Base-by-base conservation (phyloP, 2,797 vertebrate genomes). In the Poliocrania exsul region DNA sequence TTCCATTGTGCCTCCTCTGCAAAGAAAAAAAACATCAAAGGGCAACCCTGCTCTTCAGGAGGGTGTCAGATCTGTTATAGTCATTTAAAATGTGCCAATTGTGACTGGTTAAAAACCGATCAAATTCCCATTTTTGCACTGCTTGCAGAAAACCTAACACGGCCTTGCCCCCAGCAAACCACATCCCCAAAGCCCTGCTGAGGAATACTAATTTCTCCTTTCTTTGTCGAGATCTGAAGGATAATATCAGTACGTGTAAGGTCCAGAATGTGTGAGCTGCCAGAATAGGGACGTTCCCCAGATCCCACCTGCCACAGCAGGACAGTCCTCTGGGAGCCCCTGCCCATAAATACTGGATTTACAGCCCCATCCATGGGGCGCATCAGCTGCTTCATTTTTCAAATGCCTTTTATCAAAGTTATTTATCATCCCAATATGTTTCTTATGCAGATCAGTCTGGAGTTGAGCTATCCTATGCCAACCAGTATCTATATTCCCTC, bases 371-470 rank as follows among this genome's bases (percentile, higher is more conserved):
- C 67, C 65, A 37, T 0, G 0, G 86, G 33, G 35, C 4, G 0
- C 44, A 82, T 87, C 84, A 87, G n/a, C 88, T 85, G 86, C 56
- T 91, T 35, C 1, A 0, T 47, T 93, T 87, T 78, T 69, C 65
- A 89, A 85, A 58, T 21, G 35, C 53, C 71, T 95, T 90, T 92
- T 92, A 80, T 91, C 67, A 47, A 72, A 94, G 80, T 81, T 92
- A 80, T 93, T 86, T 85, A 81, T 65, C 62, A 50, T 61, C 51
- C 28, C 38, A 19, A 23, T 50, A 49, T 4, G 4, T 50, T 81
- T 83, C 67, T 87, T 72, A 77, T 60, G 73, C 2, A 13, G 83
- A 70, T 73, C 72, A 50, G 67, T 86, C 72, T 86, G 74, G 81
- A 90, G 71, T 75, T 91, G 89, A 95, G 82, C 50, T 91, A 58